These are phyloP conservation scores for Mechanitis mazaeus DNA, from an alignment of 2,888 invertebrate genomes.

Conservation along the genomic window DNA sequence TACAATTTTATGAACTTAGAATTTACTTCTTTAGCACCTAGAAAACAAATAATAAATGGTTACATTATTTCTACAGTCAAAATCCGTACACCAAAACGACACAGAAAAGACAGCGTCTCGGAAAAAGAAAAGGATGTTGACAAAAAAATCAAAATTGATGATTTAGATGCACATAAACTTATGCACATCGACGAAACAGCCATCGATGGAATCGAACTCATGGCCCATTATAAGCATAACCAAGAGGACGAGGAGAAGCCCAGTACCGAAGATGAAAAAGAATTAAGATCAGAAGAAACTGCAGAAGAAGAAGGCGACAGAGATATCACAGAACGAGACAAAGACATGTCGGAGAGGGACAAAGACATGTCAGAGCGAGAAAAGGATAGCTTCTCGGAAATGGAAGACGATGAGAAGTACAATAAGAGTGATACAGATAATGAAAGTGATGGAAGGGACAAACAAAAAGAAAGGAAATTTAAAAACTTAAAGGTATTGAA, in stretches of 20 bases:
- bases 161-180: slow-evolving; percentile 44
- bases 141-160: slow-evolving; percentile 64
- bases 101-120: slow-evolving; percentile 77
- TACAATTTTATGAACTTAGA: too few relatives aligned
- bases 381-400: slow-evolving; percentile 69
- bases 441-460: slow-evolving; percentile 64
- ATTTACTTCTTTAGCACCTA: background rate
- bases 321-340: slow-evolving; percentile 37
- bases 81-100: slow-evolving; percentile 67
- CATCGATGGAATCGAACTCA: slow-evolving; percentile 70
- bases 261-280: slow-evolving; percentile 63
- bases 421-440: slow-evolving; percentile 69
- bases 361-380: slow-evolving; percentile 56
- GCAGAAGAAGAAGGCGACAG: slow-evolving; percentile 51
- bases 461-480: slow-evolving; percentile 53
- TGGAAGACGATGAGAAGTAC: slow-evolving; percentile 72
- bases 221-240: slow-evolving; percentile 60
- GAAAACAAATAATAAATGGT: background rate
- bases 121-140: slow-evolving; percentile 70
- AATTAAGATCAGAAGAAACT: slow-evolving; percentile 51
- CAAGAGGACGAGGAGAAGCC: slow-evolving; percentile 63
- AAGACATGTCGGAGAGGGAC: slow-evolving; percentile 40
- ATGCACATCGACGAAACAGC: slow-evolving; percentile 70
- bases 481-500: slow-evolving; percentile 60
- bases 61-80: slow-evolving; percentile 42